A percentile compares a stretch with the other conserved stretches of the same genome.
phyloP scores from a whole-genome alignment of 2,888 invertebrate species.

The Limnephilus auricula region DNA sequence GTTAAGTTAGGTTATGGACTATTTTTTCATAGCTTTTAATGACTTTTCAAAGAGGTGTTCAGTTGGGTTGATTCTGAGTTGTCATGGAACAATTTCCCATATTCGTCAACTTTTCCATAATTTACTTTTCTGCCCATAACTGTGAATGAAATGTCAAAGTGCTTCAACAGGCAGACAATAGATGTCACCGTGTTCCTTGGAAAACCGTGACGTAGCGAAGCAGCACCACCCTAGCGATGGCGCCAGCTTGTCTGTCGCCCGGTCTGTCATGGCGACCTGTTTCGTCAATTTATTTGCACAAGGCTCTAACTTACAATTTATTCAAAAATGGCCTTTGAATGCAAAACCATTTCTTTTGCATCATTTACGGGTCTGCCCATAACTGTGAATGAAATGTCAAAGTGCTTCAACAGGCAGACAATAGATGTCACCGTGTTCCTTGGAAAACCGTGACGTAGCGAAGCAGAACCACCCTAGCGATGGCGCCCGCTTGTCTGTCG shows the following conservation, averaged over 20 bases:
- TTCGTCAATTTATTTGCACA: neutral
- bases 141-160: neutral
- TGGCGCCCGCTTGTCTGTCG: neutral
- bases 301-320: no score
- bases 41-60: no score
- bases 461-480: neutral
- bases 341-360: no score
- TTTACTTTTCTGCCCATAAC: neutral
- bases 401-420: neutral
- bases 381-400: neutral
- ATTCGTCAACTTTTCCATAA: neutral
- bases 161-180: conserved; percentile 10
- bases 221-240: neutral
- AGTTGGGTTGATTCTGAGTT: no score
- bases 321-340: no score
- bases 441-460: neutral
- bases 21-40: no score
- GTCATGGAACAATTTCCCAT: no score
- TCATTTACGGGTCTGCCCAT: neutral
- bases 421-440: conserved; percentile 4
- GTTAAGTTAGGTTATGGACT: no score
- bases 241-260: neutral
- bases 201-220: neutral
- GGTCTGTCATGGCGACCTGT: neutral
- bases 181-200: neutral